phyloP scores from a whole-genome alignment of 2,797 vertebrate species.

The Chanos chanos region DNA sequence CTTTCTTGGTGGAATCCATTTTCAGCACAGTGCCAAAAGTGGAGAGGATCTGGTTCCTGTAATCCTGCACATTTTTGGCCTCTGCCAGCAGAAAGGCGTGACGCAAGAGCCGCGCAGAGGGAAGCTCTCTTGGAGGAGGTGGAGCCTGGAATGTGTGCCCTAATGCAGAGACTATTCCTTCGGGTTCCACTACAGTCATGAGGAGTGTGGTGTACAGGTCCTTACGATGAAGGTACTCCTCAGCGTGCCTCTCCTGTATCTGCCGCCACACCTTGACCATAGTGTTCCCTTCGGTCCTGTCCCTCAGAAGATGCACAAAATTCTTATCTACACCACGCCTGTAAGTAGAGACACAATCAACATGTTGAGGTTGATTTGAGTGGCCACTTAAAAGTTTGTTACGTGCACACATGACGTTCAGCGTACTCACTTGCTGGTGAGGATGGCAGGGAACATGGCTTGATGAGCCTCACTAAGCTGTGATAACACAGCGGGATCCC shows the following conservation, averaged over 20 bases:
- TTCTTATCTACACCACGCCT: background rate
- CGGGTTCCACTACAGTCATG: too few species aligned
- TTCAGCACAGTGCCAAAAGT: conserved; percentile 1
- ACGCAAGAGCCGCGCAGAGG: background rate
- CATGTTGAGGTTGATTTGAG: too few species aligned
- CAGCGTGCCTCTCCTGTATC: background rate
- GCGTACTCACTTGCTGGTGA: too few species aligned
- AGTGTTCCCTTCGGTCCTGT: conserved; percentile 9
- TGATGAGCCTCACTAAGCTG: too few species aligned
- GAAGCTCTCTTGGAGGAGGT: background rate
- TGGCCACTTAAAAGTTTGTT: too few species aligned
- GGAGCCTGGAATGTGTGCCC: background rate
- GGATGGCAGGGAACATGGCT: too few species aligned
- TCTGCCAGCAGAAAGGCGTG: background rate
- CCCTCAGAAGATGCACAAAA: background rate
- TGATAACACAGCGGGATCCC: too few species aligned
- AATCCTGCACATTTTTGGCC: background rate
- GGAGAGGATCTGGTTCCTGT: background rate
- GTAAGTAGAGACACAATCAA: too few species aligned
- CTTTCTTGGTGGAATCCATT: conserved; percentile 3
- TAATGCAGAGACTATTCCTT: too few species aligned
- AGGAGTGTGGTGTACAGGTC: too few species aligned
- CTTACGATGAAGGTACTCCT: background rate
- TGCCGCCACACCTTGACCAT: conserved; percentile 13
- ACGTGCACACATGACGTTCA: too few species aligned